Conservation (phyloP, 2,113 vertebrate genomes). For the Arothron firmamentum region DNA sequence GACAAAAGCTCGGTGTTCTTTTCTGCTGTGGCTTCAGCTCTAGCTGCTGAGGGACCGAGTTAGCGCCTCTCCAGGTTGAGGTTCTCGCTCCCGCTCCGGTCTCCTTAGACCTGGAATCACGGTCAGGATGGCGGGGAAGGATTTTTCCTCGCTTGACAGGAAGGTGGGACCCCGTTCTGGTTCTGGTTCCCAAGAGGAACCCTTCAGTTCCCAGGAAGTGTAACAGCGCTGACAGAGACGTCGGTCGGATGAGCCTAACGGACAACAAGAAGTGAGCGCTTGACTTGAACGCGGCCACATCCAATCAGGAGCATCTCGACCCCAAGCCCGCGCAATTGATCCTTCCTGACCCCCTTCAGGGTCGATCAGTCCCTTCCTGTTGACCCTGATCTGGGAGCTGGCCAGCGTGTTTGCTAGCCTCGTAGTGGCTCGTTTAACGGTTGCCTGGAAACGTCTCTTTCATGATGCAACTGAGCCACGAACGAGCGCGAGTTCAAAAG, state of each 20-base stretch:
- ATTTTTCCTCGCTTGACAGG: no score
- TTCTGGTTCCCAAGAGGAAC: no score
- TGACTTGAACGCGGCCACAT: neutral
- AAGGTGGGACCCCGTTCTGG: no score
- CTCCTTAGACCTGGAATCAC: no score
- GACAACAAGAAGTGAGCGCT: neutral
- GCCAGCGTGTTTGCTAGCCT: constrained; percentile 22
- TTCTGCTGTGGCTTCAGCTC: constrained; percentile 37
- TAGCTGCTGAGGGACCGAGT: neutral
- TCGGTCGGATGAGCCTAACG: neutral
- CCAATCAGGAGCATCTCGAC: constrained; percentile 1
- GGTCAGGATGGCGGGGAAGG: no score
- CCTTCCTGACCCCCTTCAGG: constrained; percentile 12
- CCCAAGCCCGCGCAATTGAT: constrained; percentile 7
- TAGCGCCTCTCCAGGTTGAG: neutral
- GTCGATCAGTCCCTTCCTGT: constrained; percentile 36
- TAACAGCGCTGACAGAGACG: neutral
- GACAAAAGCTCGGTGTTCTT: constrained; percentile 58
- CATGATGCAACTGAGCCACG: constrained; percentile 21
- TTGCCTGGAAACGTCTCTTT: constrained; percentile 8
- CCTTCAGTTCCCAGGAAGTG: no score
- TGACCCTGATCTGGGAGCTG: constrained; percentile 45
- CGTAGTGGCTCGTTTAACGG: neutral
- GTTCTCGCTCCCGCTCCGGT: no score
- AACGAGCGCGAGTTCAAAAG: constrained; percentile 48